A percentile compares a stretch with the other conserved stretches of the same genome.
These are phyloP conservation scores for Dasyprocta punctata DNA, from an alignment of 2,113 vertebrate genomes.

Conservation along the genomic window DNA sequence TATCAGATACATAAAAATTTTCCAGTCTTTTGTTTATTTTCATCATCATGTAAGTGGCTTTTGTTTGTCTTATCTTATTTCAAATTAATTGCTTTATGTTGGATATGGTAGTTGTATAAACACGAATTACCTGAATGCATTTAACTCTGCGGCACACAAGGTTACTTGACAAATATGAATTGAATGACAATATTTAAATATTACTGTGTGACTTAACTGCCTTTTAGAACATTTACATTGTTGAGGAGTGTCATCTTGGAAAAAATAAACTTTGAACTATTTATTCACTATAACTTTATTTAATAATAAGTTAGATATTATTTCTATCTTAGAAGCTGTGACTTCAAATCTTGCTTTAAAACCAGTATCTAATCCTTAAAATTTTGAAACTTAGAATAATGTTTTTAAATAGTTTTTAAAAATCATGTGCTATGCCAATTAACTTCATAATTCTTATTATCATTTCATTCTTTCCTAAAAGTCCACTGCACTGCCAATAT, in stretches of 20 bases:
- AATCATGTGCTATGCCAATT: background rate
- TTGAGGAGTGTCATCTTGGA: background rate
- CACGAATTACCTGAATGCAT: slow-evolving; percentile 24
- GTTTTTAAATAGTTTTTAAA: background rate
- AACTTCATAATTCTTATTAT: background rate
- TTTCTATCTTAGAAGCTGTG: background rate
- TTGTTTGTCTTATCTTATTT: slow-evolving; percentile 3
- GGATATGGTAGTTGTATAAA: slow-evolving; percentile 32
- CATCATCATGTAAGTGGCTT: background rate
- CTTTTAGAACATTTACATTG: slow-evolving; percentile 22
- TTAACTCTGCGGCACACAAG: slow-evolving; percentile 18
- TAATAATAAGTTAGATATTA: background rate
- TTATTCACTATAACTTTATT: slow-evolving; percentile 2
- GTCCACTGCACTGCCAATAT: background rate
- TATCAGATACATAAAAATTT: background rate
- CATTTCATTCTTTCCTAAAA: background rate
- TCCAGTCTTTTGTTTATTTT: background rate
- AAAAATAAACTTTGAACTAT: background rate
- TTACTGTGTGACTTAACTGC: background rate
- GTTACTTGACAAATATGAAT: slow-evolving; percentile 26
- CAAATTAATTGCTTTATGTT: slow-evolving; percentile 35
- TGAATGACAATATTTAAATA: slow-evolving; percentile 21
- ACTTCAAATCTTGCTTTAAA: slow-evolving; percentile 35
- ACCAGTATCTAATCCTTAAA: background rate
- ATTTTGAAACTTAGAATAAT: background rate